phyloP scores from a whole-genome alignment of 30 jellyfish, hydroid and myxozoan species.

The Calvadosia cruxmelitensis region DNA sequence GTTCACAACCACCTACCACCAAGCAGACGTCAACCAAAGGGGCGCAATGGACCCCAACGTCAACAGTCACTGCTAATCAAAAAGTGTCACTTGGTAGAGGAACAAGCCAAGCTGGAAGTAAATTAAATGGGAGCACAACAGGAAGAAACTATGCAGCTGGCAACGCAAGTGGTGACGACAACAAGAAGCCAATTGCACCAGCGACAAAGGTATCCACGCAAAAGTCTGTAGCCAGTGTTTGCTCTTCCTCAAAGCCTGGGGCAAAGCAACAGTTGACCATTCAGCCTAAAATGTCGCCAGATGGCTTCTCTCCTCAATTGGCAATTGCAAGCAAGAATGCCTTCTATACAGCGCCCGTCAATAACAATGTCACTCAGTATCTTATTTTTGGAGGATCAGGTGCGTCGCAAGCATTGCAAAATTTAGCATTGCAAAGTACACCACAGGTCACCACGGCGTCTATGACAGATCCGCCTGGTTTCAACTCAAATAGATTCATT shows the following conservation, averaged over 20 bases:
- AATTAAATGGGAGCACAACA: background rate
- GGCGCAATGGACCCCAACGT: background rate
- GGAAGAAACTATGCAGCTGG: background rate
- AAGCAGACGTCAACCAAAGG: background rate
- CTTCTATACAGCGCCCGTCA: background rate
- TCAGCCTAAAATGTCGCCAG: background rate
- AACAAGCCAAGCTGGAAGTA: no score
- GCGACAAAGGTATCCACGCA: background rate
- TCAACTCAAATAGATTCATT: background rate
- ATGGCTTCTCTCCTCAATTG: background rate
- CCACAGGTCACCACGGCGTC: constrained; percentile 2
- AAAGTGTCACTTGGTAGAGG: no score
- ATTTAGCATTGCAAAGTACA: constrained; percentile 45
- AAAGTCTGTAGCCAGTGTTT: background rate
- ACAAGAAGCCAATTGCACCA: background rate
- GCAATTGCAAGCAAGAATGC: background rate
- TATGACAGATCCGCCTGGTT: background rate
- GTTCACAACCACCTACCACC: background rate
- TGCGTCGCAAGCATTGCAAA: constrained; percentile 65
- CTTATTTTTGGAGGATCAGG: constrained; percentile 29
- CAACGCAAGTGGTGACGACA: background rate
- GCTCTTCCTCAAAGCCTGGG: background rate
- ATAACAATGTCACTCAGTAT: background rate
- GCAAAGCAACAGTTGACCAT: background rate
- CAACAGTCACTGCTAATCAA: background rate